Evolutionary conservation across 2,113 vertebrate genomes (phyloP).

Genomic region (Hypomesus transpacificus): DNA sequence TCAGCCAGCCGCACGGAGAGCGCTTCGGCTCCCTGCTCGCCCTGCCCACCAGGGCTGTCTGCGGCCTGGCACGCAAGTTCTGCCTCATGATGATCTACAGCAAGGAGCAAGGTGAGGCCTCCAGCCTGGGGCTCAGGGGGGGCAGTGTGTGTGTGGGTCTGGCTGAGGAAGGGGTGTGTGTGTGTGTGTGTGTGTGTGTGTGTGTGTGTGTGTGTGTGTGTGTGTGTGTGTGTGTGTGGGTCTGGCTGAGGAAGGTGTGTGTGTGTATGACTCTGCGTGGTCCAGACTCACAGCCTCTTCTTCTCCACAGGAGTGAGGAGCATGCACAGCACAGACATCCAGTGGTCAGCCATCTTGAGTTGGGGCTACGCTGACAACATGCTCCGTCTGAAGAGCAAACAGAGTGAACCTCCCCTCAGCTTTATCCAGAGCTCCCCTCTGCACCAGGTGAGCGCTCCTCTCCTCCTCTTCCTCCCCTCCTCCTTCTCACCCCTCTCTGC

Average conservation of each 20-base stretch:
- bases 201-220: background rate
- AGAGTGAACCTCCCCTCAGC: slow-evolving; percentile 93
- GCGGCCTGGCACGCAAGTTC: slow-evolving; percentile 91
- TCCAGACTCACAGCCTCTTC: background rate
- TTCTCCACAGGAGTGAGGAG: slow-evolving; percentile 85
- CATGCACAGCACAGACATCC: slow-evolving; percentile 98
- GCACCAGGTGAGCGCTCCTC: slow-evolving; percentile 78
- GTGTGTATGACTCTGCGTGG: background rate
- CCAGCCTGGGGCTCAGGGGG: background rate
- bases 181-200: background rate
- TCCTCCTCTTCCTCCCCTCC: too few relatives aligned
- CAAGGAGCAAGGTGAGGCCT: slow-evolving; percentile 90
- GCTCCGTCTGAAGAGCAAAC: slow-evolving; percentile 93
- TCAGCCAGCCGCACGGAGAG: slow-evolving; percentile 95
- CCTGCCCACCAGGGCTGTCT: slow-evolving; percentile 92
- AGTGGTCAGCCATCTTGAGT: slow-evolving; percentile 98
- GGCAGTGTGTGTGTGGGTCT: background rate
- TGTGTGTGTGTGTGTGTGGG: background rate
- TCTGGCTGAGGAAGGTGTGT: too few relatives aligned
- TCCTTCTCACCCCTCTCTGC: too few relatives aligned
- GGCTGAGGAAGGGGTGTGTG: background rate
- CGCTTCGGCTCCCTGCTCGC: slow-evolving; percentile 90
- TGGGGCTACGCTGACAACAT: slow-evolving; percentile 97
- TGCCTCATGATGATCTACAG: slow-evolving; percentile 99
- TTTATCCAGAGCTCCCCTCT: slow-evolving; percentile 95